Evolutionary conservation across 2,113 vertebrate genomes (phyloP).

Genomic region (Toxostoma redivivum): DNA sequence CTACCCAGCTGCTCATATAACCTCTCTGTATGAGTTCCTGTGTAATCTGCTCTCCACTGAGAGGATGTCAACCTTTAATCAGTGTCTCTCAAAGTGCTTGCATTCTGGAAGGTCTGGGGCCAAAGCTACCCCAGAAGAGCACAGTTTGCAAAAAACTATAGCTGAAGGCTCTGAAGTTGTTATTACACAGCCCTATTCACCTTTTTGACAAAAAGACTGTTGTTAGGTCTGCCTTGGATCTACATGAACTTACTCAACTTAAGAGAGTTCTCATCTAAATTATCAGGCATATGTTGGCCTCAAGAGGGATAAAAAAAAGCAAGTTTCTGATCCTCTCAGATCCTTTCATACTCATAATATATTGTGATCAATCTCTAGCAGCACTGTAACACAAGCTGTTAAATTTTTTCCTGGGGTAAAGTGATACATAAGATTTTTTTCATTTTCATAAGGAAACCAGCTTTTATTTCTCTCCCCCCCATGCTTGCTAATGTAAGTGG

Average conservation of each 20-base stretch:
- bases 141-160: background rate
- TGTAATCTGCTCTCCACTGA: background rate
- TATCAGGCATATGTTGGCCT: background rate
- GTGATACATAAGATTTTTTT: background rate
- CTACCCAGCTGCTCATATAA: background rate
- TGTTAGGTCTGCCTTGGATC: background rate
- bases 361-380: background rate
- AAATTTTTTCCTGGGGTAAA: background rate
- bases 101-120: background rate
- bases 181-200: fast-evolving
- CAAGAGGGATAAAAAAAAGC: background rate
- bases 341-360: background rate
- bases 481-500: background rate
- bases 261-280: background rate
- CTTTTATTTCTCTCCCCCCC: too few species aligned
- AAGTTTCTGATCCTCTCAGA: background rate
- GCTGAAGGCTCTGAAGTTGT: background rate
- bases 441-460: background rate
- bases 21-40: background rate
- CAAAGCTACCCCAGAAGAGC: background rate
- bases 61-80: background rate
- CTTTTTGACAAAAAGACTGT: background rate
- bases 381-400: background rate
- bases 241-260: background rate
- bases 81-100: background rate